Evolutionary conservation across 1,140 invertebrate genomes (phyloP).

Genomic region (Spodoptera litura): DNA sequence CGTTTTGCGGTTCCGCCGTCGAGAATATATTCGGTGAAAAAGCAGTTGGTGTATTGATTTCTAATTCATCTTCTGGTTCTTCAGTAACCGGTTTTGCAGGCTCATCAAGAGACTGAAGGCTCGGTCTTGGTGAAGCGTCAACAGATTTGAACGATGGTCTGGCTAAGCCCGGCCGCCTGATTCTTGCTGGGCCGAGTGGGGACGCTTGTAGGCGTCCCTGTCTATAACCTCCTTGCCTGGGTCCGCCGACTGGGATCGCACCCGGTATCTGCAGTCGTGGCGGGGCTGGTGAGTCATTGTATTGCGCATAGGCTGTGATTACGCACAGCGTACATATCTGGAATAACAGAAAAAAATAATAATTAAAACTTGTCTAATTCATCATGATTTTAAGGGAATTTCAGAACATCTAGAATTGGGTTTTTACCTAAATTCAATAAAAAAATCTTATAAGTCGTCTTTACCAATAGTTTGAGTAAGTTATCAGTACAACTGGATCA

Average conservation of each 20-base stretch:
- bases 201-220: constrained; percentile 77
- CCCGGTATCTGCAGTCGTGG: constrained; percentile 88
- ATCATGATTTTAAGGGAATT: not conserved
- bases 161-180: constrained; percentile 83
- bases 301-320: constrained; percentile 83
- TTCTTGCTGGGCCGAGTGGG: constrained; percentile 69
- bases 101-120: constrained; percentile 85
- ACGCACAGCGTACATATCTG: constrained; percentile 83
- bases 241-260: constrained; percentile 83
- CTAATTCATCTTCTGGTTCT: constrained; percentile 86
- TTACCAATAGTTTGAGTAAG: not conserved
- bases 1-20: constrained; percentile 79
- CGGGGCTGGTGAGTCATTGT: constrained; percentile 84
- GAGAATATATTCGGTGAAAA: constrained; percentile 75
- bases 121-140: constrained; percentile 81
- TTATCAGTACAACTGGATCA: not conserved
- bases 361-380: not conserved
- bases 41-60: constrained; percentile 80
- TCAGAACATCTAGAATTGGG: not conserved
- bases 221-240: constrained; percentile 74
- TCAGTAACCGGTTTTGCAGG: constrained; percentile 86
- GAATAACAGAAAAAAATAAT: constrained; percentile 59
- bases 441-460: not conserved
- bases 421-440: not conserved
- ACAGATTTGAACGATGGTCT: constrained; percentile 86